Conservation (phyloP, 2,888 invertebrate genomes). For the Amblyjoppa fuscipennis region DNA sequence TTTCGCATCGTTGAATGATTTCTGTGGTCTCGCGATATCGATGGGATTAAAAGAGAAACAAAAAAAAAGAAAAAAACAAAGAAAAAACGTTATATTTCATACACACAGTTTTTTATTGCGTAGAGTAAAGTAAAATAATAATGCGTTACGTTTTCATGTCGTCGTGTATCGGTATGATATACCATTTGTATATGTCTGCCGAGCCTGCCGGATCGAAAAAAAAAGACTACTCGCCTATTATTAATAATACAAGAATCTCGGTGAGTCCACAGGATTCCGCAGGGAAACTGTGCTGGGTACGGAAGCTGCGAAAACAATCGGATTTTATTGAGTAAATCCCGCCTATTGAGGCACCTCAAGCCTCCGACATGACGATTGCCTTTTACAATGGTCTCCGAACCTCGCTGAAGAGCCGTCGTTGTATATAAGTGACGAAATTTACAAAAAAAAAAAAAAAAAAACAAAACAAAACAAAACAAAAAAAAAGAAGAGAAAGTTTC, state of each 20-base stretch:
- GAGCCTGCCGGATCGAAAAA: conserved; percentile 53
- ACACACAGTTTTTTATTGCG: conserved; percentile 42
- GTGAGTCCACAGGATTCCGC: conserved; percentile 18
- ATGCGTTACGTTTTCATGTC: conserved; percentile 72
- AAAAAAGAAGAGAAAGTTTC: conserved; percentile 9
- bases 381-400: conserved; percentile 55
- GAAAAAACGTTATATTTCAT: conserved; percentile 6
- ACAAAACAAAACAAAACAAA: background rate
- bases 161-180: conserved; percentile 68
- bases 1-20: conserved; percentile 38
- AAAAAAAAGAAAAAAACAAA: no score
- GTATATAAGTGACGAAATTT: conserved; percentile 53
- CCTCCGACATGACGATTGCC: conserved; percentile 25
- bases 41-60: background rate
- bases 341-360: conserved; percentile 1
- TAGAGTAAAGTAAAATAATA: conserved; percentile 73
- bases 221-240: conserved; percentile 61
- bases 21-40: conserved; percentile 8
- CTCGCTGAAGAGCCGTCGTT: conserved; percentile 53
- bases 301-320: conserved; percentile 23
- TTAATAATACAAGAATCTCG: conserved; percentile 21
- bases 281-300: conserved; percentile 30
- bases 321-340: conserved; percentile 2
- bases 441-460: background rate
- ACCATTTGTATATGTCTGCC: conserved; percentile 68